Evolutionary conservation across 2,888 invertebrate species (phyloP).

Genomic region (Pogonocherus hispidulus): DNA sequence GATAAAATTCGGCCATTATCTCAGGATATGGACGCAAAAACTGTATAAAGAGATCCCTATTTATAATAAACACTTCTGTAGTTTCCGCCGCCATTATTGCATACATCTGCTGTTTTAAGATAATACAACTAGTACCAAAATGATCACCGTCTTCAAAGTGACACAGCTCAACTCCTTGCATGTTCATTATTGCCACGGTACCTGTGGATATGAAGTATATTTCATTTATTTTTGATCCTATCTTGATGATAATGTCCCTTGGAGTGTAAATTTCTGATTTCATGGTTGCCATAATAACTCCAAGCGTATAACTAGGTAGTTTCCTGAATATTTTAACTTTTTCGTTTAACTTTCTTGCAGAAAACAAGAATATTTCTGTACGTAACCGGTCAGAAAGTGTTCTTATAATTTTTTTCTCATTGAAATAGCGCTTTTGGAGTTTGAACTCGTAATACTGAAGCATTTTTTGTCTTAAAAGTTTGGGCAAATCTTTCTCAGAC

Average conservation of each 20-base stretch:
- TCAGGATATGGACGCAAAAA: background rate
- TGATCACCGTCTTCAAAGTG: slow-evolving; percentile 72
- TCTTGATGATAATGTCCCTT: slow-evolving; percentile 67
- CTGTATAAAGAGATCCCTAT: background rate
- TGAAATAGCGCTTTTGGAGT: slow-evolving; percentile 71
- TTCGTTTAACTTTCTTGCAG: slow-evolving; percentile 68
- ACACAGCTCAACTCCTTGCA: slow-evolving; percentile 69
- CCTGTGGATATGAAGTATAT: slow-evolving; percentile 72
- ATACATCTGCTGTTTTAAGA: slow-evolving; percentile 41
- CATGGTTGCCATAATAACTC: slow-evolving; percentile 43
- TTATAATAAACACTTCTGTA: slow-evolving; percentile 57
- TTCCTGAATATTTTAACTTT: slow-evolving; percentile 68
- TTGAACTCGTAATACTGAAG: slow-evolving; percentile 70
- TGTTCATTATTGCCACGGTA: slow-evolving; percentile 68
- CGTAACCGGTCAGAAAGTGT: slow-evolving; percentile 62
- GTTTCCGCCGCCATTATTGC: slow-evolving; percentile 59
- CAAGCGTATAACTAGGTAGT: slow-evolving; percentile 64
- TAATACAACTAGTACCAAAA: slow-evolving; percentile 65
- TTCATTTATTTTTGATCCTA: slow-evolving; percentile 64
- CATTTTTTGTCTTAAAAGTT: slow-evolving; percentile 67
- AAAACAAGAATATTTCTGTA: slow-evolving; percentile 68
- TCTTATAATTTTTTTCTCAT: slow-evolving; percentile 65
- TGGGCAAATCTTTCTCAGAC: slow-evolving; percentile 70
- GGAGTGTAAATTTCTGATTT: slow-evolving; percentile 27
- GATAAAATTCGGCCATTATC: slow-evolving; percentile 51